These are phyloP conservation scores for Euwallacea fornicatus DNA, from an alignment of 1,140 invertebrate genomes.

Conservation along the genomic window DNA sequence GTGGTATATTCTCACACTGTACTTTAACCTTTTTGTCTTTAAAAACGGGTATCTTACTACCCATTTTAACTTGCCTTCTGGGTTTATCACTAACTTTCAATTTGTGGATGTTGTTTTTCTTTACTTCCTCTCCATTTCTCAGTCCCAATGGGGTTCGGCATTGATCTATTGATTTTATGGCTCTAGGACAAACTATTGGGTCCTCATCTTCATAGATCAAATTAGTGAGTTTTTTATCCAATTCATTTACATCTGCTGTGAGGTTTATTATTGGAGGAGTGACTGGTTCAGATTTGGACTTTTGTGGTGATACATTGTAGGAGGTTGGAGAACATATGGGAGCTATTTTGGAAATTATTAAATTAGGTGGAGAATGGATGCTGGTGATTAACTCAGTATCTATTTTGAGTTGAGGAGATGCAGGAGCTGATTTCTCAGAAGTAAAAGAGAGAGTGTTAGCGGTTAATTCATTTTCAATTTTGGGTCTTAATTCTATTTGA, in stretches of 20 bases:
- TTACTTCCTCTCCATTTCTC: conserved; percentile 35
- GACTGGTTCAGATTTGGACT: conserved; percentile 33
- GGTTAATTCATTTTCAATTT: not conserved
- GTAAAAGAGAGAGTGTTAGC: not conserved
- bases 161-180: conserved; percentile 31
- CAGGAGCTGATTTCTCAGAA: not conserved
- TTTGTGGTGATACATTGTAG: conserved; percentile 23
- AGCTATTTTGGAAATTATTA: conserved; percentile 17
- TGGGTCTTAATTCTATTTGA: not conserved
- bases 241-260: conserved; percentile 43
- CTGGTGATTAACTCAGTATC: not conserved
- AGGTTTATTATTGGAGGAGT: conserved; percentile 34
- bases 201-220: conserved; percentile 49
- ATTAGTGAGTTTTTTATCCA: conserved; percentile 49
- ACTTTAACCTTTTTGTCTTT: conserved; percentile 44
- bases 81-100: conserved; percentile 51
- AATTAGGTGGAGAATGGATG: not conserved
- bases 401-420: not conserved
- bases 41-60: conserved; percentile 49
- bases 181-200: conserved; percentile 35
- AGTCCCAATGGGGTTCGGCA: conserved; percentile 44
- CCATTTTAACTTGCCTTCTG: conserved; percentile 38
- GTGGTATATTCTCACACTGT: conserved; percentile 51
- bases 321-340: conserved; percentile 25
- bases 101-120: conserved; percentile 34